These are phyloP conservation scores for Trypoxylus dichotomus DNA, from an alignment of 1,140 invertebrate genomes.

Conservation along the genomic window DNA sequence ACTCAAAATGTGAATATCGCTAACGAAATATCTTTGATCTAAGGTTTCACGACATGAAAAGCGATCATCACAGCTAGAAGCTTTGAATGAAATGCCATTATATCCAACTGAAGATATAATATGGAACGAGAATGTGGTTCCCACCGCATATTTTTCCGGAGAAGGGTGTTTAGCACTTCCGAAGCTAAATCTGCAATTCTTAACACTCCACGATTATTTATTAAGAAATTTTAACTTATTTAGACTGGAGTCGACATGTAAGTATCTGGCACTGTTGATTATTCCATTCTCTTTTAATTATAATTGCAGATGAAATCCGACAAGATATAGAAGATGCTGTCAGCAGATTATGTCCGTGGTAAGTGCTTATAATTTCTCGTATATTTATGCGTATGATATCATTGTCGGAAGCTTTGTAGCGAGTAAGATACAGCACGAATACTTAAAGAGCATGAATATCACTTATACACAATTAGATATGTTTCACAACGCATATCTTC, in stretches of 20 bases:
- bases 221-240: constrained; percentile 98
- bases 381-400: neutral
- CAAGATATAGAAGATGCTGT: constrained; percentile 98
- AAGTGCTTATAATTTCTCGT: constrained; percentile 46
- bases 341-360: constrained; percentile 92
- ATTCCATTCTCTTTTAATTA: constrained; percentile 31
- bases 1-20: no score
- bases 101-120: constrained; percentile 98
- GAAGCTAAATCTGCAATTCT: constrained; percentile 97
- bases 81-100: constrained; percentile 96
- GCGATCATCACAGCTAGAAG: constrained; percentile 88
- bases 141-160: constrained; percentile 94
- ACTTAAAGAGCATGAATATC: no score
- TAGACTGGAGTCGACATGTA: constrained; percentile 95
- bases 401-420: no score
- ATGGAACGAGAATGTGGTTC: constrained; percentile 99
- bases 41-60: constrained; percentile 86
- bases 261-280: constrained; percentile 52
- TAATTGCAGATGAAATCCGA: constrained; percentile 86
- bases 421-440: no score
- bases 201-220: constrained; percentile 98
- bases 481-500: no score
- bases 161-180: constrained; percentile 94
- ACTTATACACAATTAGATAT: no score
- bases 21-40: no score